These are phyloP conservation scores for Ophion ventricosus DNA, from an alignment of 2,888 invertebrate species.

Conservation along the genomic window DNA sequence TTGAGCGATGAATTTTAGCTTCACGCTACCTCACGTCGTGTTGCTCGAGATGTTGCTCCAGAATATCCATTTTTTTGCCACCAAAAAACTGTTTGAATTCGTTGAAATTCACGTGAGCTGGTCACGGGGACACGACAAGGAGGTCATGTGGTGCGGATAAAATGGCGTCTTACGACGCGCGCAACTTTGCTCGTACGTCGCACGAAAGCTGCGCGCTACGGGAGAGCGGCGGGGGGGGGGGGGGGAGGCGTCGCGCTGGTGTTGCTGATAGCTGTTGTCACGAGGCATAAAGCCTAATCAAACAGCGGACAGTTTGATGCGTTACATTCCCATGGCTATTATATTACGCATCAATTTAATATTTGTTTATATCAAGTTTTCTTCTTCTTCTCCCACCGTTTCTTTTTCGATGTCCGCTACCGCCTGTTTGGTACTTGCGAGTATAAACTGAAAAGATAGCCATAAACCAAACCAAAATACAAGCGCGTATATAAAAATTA, in stretches of 20 bases:
- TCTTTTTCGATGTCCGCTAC: neutral
- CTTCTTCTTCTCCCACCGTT: neutral
- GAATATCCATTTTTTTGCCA: constrained; percentile 78
- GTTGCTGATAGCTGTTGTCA: neutral
- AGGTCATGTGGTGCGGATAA: constrained; percentile 83
- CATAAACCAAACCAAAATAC: neutral
- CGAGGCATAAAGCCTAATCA: neutral
- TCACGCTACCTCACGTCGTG: constrained; percentile 80
- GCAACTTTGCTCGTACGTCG: constrained; percentile 56
- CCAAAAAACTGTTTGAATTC: constrained; percentile 80
- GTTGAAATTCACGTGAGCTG: constrained; percentile 83
- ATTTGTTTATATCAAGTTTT: neutral
- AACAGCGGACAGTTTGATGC: neutral
- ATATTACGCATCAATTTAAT: neutral
- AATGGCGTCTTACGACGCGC: constrained; percentile 77
- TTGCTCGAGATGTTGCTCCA: constrained; percentile 81
- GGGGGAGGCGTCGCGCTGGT: neutral
- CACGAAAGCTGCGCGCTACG: neutral
- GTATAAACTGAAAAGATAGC: neutral
- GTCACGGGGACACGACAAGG: constrained; percentile 83
- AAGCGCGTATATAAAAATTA: neutral
- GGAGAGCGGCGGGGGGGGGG: too few relatives aligned
- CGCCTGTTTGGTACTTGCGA: neutral
- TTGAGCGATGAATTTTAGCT: neutral
- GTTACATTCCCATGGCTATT: neutral